phyloP scores from a whole-genome alignment of 2,888 invertebrate species.

The Cephus pulcher region DNA sequence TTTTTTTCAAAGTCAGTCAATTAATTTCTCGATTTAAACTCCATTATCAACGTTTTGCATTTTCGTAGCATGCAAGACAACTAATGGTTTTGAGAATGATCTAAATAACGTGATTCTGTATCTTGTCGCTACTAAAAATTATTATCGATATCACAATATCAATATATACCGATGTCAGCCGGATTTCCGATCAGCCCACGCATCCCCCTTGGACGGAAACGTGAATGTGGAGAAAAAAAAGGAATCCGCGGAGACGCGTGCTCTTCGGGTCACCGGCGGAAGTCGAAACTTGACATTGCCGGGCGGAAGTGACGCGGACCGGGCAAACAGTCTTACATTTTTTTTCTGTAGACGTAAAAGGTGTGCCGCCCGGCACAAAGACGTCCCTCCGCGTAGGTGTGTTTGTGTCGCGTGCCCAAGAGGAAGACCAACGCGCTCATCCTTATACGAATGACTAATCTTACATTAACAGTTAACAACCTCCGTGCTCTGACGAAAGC shows the following conservation, averaged over 20 bases:
- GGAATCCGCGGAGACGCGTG: conserved; percentile 30
- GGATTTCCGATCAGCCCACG: background rate
- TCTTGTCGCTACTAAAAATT: background rate
- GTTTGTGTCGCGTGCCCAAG: conserved; percentile 45
- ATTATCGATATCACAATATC: background rate
- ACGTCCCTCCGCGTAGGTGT: conserved; percentile 12
- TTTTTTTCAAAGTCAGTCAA: background rate
- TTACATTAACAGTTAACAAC: background rate
- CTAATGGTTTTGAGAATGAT: no score
- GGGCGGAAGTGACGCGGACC: conserved; percentile 63
- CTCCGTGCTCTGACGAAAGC: conserved; percentile 30
- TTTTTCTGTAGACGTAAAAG: conserved; percentile 58
- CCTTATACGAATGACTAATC: background rate
- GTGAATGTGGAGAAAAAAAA: conserved; percentile 13
- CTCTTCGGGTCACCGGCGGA: conserved; percentile 48
- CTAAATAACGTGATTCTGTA: no score
- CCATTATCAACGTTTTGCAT: no score
- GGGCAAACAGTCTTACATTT: conserved; percentile 56
- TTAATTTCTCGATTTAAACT: background rate
- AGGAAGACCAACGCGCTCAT: conserved; percentile 2
- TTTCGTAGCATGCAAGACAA: no score
- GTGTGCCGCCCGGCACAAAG: conserved; percentile 51
- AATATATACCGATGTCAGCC: background rate
- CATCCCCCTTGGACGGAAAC: conserved; percentile 12
- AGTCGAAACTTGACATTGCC: conserved; percentile 65